Evolutionary conservation across 2,113 vertebrate species (phyloP), one percentile per base, ranked within the genome.

Genomic region (Myrmecophaga tridactyla): DNA sequence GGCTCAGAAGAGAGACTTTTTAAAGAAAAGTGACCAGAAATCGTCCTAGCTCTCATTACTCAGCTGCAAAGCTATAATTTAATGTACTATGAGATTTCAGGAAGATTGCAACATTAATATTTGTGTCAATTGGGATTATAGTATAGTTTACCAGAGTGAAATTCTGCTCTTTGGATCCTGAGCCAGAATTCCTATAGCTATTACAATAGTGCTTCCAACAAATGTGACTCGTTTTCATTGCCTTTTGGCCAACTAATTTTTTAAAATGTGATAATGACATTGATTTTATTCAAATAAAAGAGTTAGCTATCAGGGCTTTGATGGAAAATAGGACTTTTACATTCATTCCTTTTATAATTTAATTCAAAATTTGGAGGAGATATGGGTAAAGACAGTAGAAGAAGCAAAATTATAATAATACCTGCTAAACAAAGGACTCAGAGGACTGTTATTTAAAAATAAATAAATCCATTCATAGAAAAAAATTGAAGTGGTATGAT

Each of bases 311-410:
- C 39, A 82, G 60, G 31, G 25, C 63, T 63, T 83, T 27, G 73
- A 48, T 70, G 51, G 51, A 77, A 93, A 94, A 69, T 43, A 43
- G 67, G 89, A 85, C 76, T 94, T 93, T 95, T 82, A 81, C 43
- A 31, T 60, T 89, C 34, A 36, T 90, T 14, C 4, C 10, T 78
- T 4, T 41, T 65, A 60, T 41, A 11, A 20, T 46, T 87, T 53
- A 23, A 77, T 62, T 67, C 34, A 84, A 65, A 86, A 48, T 25
- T 46, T 18, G 21, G 56, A 96, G 43, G 41, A 86, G 5, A 78
- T 63, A 56, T 69, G 2, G 29, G 17, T 53, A 56, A 27, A 2
- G 31, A 77, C 12, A 17, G 18, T 51, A 48, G 75, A 92, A 82
- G 51, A 39, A 92, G 46, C 41, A 86, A 75, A 87, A 91, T 60